These are phyloP conservation scores for Phylloscopus trochiloides DNA, from an alignment of 2,113 vertebrate species.

Conservation along the genomic window DNA sequence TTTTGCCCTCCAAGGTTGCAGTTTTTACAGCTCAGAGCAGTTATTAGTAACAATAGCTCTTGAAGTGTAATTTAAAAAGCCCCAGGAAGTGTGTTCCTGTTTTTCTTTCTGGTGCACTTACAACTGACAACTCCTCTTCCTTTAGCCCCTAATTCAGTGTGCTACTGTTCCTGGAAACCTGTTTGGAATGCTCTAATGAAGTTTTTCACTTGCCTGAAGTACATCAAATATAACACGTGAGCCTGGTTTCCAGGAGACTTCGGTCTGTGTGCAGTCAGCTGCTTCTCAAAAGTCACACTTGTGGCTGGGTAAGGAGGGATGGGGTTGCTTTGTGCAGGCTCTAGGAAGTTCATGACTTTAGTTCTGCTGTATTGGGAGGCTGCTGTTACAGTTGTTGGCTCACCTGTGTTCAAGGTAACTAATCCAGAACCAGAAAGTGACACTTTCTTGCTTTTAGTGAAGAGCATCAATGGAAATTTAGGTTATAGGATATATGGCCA, in stretches of 20 bases:
- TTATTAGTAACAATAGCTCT: constrained; percentile 51
- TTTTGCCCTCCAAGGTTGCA: constrained; percentile 46
- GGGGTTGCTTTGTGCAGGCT: not conserved
- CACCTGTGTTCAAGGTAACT: not conserved
- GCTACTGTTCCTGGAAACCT: not conserved
- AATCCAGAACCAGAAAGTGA: not conserved
- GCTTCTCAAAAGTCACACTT: not conserved
- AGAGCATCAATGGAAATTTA: rapidly evolving
- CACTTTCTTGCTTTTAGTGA: not conserved
- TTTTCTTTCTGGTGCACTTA: constrained; percentile 65
- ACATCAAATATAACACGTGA: not conserved
- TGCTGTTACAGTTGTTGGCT: not conserved
- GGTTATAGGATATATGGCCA: not conserved
- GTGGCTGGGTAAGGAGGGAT: not conserved
- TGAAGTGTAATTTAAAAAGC: constrained; percentile 59
- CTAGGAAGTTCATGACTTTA: not conserved
- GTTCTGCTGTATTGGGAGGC: not conserved
- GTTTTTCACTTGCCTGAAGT: constrained; percentile 29
- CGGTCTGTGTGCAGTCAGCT: not conserved
- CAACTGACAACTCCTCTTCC: constrained; percentile 18
- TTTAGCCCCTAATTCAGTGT: constrained; percentile 1
- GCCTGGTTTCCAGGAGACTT: not conserved
- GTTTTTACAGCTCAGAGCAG: constrained; percentile 51
- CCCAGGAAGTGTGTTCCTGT: constrained; percentile 62
- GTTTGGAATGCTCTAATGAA: constrained; percentile 31